Evolutionary conservation across 1,140 invertebrate species (phyloP), one percentile per base, ranked within the genome.

Genomic region (Lasioglossum albipes): DNA sequence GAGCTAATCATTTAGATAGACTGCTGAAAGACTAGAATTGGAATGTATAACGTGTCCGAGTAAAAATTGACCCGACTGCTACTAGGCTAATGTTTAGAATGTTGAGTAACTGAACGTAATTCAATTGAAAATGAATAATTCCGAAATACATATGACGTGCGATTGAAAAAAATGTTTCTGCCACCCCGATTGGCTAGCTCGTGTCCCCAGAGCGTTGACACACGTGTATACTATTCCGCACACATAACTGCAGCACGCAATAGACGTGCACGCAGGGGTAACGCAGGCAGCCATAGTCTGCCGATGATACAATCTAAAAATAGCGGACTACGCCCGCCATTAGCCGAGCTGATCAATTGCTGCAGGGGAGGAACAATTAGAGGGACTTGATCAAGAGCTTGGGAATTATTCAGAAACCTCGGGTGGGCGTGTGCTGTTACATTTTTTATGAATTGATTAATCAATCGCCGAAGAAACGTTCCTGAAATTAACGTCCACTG

Each of bases 271-370:
- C 22, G 49, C 9, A 27, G 22, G 10, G n/a, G 7, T 22, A 57
- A 45, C 2, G 31, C 65, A 76, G 27, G 36, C 36, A 57, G 22
- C 74, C 13, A 68, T n/a, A 41, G 49, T 57, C 62, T 67, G 45
- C 10, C 64, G 62, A 42, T 75, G 49, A 68, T 75, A 75, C 62
- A 22, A 75, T 75, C 73, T 66, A 57, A 68, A 75, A 75, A 75
- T 75, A 75, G 52, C 64, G 16, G 31, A 27, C 45, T 31, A 52
- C 41, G 57, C 18, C 59, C 41, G 49, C 64, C 49, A 75, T 22
- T 18, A 75, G 36, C n/a, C n/a, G 22, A 31, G 16, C 36, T n/a
- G 64, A 22, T 67, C 64, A 75, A 68, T 75, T 54, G 64, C 49
- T 67, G 41, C 49, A 31, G 7, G 45, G 49, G 31, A 57, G 68